A percentile compares a stretch with the other conserved stretches of the same genome.
Evolutionary conservation across 2,888 invertebrate species (phyloP).

Genomic region (Melinaea menophilus): DNA sequence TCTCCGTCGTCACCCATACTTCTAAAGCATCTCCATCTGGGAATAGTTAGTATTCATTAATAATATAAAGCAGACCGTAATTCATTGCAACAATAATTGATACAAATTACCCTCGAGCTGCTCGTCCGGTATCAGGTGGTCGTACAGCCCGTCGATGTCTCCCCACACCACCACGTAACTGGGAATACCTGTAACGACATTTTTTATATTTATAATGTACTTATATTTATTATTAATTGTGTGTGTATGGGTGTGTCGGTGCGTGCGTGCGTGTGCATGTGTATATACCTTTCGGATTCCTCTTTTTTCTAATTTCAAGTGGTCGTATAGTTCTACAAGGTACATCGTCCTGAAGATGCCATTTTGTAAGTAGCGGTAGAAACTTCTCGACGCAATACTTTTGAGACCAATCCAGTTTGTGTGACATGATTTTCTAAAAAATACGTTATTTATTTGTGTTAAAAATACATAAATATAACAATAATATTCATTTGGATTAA

Average conservation of each 20-base stretch:
- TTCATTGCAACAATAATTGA: background rate
- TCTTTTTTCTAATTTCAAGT: conserved; percentile 61
- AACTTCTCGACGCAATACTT: conserved; percentile 87
- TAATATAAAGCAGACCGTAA: background rate
- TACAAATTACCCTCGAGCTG: conserved; percentile 68
- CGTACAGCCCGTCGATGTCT: conserved; percentile 76
- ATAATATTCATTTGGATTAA: background rate
- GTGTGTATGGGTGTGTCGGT: too few relatives aligned
- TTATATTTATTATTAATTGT: background rate
- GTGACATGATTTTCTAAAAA: conserved; percentile 80
- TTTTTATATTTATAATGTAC: background rate
- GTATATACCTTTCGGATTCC: conserved; percentile 69
- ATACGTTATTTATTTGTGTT: conserved; percentile 2
- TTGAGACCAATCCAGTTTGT: conserved; percentile 85
- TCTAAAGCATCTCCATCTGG: conserved; percentile 68
- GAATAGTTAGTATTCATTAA: conserved; percentile 19
- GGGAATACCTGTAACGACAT: conserved; percentile 72
- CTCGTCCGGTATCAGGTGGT: conserved; percentile 78
- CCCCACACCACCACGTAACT: conserved; percentile 86
- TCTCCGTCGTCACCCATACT: conserved; percentile 83
- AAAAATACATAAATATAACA: background rate
- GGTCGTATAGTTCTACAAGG: conserved; percentile 55
- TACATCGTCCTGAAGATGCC: conserved; percentile 80
- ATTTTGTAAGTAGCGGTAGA: conserved; percentile 85
- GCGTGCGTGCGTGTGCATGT: background rate